Percentiles rank a stretch among this genome's conserved stretches.
These are phyloP conservation scores for Meganola albula DNA, from an alignment of 2,888 invertebrate species.

Conservation along the genomic window DNA sequence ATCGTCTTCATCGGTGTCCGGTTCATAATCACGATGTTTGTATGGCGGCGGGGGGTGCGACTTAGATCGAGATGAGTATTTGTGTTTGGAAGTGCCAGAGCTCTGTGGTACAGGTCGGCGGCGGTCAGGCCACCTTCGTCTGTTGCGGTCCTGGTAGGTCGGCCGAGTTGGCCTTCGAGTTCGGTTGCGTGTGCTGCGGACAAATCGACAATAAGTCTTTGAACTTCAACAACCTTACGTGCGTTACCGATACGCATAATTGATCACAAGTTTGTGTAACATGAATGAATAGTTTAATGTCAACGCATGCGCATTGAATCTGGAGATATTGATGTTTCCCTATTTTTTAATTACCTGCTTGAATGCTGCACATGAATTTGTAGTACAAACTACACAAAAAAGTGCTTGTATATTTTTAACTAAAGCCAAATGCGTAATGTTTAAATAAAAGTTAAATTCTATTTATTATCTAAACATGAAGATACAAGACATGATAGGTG, in stretches of 20 bases:
- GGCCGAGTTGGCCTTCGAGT: constrained; percentile 50
- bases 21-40: constrained; percentile 40
- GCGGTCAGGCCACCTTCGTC: constrained; percentile 47
- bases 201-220: constrained; percentile 34
- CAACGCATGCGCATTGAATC: too few relatives aligned
- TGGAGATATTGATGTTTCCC: too few relatives aligned
- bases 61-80: constrained; percentile 26
- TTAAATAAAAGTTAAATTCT: too few relatives aligned
- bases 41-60: constrained; percentile 29
- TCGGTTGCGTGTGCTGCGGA: constrained; percentile 47
- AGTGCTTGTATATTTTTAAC: too few relatives aligned
- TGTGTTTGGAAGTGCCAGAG: constrained; percentile 20
- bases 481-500: too few relatives aligned
- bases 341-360: too few relatives aligned
- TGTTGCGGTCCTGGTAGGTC: constrained; percentile 52
- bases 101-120: constrained; percentile 25
- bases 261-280: constrained; percentile 22
- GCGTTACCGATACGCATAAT: constrained; percentile 31
- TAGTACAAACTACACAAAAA: too few relatives aligned
- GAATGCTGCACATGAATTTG: too few relatives aligned
- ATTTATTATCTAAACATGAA: too few relatives aligned
- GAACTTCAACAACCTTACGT: constrained; percentile 37
- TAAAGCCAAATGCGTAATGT: too few relatives aligned
- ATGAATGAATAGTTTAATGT: too few relatives aligned
- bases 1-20: constrained; percentile 44